phyloP scores from a whole-genome alignment of 2,888 invertebrate species.

The Aspidapion aeneum region DNA sequence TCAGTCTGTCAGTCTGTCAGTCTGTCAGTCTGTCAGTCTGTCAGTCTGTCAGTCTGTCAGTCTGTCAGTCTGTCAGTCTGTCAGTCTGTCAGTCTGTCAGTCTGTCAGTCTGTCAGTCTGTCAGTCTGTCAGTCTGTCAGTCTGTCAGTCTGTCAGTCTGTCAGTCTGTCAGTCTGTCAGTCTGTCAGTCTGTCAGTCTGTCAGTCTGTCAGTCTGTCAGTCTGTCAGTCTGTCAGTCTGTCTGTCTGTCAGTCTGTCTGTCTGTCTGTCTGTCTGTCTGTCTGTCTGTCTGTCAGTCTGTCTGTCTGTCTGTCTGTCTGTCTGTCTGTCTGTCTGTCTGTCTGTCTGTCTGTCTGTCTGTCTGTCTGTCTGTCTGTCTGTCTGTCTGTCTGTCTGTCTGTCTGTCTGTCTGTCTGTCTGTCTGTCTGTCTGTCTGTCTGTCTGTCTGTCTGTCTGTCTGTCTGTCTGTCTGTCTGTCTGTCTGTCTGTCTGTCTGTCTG shows the following conservation, averaged over 20 bases:
- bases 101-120: too few species aligned
- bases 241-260: conserved; percentile 16
- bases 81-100: too few species aligned
- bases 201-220: conserved; percentile 16
- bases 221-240: conserved; percentile 15
- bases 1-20: too few species aligned
- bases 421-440: conserved; percentile 13
- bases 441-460: conserved; percentile 12
- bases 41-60: too few species aligned
- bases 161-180: conserved; percentile 15
- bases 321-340: conserved; percentile 17
- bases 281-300: conserved; percentile 16
- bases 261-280: conserved; percentile 14
- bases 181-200: conserved; percentile 16
- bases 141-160: conserved; percentile 14
- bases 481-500: conserved; percentile 11
- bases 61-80: too few species aligned
- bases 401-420: conserved; percentile 17
- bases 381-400: conserved; percentile 17
- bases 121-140: conserved; percentile 16
- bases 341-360: conserved; percentile 17
- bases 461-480: conserved; percentile 11
- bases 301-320: conserved; percentile 17
- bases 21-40: too few species aligned
- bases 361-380: conserved; percentile 16